A percentile compares a stretch with the other conserved stretches of the same genome.
These are phyloP conservation scores for Meriones unguiculatus DNA, from an alignment of 2,113 vertebrate species.

Conservation along the genomic window DNA sequence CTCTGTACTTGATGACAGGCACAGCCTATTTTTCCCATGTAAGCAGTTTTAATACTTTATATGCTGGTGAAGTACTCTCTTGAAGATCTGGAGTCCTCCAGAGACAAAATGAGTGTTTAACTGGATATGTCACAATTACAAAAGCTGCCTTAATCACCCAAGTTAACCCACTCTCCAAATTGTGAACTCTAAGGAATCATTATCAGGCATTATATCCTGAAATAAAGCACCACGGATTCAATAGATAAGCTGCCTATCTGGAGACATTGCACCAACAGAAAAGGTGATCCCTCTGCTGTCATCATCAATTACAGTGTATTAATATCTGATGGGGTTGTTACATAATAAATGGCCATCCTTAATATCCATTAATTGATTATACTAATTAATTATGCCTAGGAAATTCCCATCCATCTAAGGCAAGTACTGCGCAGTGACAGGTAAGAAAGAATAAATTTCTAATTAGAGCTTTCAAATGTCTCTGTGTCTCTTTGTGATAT, in stretches of 20 bases:
- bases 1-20: background rate
- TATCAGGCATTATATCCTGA: slow-evolving; percentile 47
- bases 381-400: slow-evolving; percentile 52
- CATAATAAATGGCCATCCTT: slow-evolving; percentile 64
- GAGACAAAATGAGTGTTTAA: slow-evolving; percentile 69
- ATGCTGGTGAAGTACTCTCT: slow-evolving; percentile 66
- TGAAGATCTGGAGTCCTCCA: slow-evolving; percentile 31
- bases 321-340: background rate
- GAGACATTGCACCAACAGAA: background rate
- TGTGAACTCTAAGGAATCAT: slow-evolving; percentile 49
- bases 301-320: slow-evolving; percentile 61
- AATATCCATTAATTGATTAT: slow-evolving; percentile 64
- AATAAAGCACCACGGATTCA: slow-evolving; percentile 14
- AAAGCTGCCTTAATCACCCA: slow-evolving; percentile 54
- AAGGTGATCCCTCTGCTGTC: slow-evolving; percentile 25
- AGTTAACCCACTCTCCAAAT: slow-evolving; percentile 63
- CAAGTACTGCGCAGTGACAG: slow-evolving; percentile 27
- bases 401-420: slow-evolving; percentile 44
- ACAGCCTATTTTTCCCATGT: slow-evolving; percentile 11
- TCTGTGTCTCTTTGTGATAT: slow-evolving; percentile 20
- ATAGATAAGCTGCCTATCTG: background rate
- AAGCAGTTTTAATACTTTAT: slow-evolving; percentile 9
- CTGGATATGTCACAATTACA: slow-evolving; percentile 60
- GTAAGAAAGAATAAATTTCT: slow-evolving; percentile 36
- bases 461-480: background rate